Evolutionary conservation across 2,888 invertebrate genomes (phyloP).

Genomic region (Drosophila trichaetosa): DNA sequence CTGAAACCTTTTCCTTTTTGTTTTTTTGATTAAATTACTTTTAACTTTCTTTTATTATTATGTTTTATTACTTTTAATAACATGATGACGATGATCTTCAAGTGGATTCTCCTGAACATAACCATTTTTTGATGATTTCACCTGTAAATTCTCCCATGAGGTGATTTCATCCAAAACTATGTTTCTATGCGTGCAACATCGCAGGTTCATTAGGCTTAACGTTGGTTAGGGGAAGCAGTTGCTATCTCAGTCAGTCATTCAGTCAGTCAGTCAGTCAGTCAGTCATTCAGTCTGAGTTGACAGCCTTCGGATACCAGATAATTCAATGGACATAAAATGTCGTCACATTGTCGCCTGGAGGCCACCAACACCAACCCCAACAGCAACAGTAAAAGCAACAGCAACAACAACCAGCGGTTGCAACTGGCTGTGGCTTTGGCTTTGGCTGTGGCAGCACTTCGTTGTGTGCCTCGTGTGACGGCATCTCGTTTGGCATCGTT

Average conservation of each 20-base stretch:
- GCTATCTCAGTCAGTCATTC: background rate
- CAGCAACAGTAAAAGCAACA: background rate
- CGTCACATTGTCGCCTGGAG: slow-evolving; percentile 76
- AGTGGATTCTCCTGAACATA: background rate
- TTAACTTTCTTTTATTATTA: background rate
- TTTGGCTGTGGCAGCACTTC: slow-evolving; percentile 38
- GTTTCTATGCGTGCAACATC: slow-evolving; percentile 15
- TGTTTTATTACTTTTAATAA: background rate
- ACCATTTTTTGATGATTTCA: background rate
- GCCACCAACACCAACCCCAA: slow-evolving; percentile 22
- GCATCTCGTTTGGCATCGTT: slow-evolving; percentile 68
- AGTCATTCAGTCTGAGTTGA: slow-evolving; percentile 23
- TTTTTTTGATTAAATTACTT: no score
- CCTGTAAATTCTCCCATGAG: background rate
- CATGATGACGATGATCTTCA: background rate
- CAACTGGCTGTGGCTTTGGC: slow-evolving; percentile 5
- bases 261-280: slow-evolving; percentile 17
- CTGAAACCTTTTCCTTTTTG: no score
- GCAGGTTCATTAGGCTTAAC: slow-evolving; percentile 27
- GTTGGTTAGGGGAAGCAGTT: slow-evolving; percentile 5
- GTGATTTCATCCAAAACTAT: background rate
- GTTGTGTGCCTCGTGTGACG: slow-evolving; percentile 46
- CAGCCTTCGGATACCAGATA: slow-evolving; percentile 38
- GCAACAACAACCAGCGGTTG: slow-evolving; percentile 13
- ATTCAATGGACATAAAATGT: slow-evolving; percentile 67